A percentile compares a stretch with the other conserved stretches of the same genome.
Evolutionary conservation across 2,113 vertebrate species (phyloP).

Genomic region (Periophthalmodon schlosseri): DNA sequence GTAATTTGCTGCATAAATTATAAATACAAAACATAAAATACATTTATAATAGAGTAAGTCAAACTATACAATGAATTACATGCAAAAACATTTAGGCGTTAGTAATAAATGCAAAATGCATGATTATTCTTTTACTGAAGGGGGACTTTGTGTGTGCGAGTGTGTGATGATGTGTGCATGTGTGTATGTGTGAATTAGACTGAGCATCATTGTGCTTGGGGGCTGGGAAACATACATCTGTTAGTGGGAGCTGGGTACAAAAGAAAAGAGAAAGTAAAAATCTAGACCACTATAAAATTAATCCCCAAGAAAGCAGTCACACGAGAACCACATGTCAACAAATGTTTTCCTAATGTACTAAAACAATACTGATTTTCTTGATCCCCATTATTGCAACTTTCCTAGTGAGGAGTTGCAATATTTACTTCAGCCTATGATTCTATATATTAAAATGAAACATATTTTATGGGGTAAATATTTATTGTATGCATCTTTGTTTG

Average conservation of each 20-base stretch:
- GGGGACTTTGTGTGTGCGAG: slow-evolving; percentile 22
- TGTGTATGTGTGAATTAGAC: slow-evolving; percentile 60
- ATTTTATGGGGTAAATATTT: not conserved
- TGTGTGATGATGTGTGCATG: slow-evolving; percentile 36
- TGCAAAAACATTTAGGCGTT: not conserved
- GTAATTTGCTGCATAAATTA: slow-evolving; percentile 89
- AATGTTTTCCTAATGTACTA: slow-evolving; percentile 55
- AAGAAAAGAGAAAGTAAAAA: slow-evolving; percentile 47
- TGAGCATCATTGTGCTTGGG: slow-evolving; percentile 72
- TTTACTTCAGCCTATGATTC: not conserved
- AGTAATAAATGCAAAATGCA: slow-evolving; percentile 12
- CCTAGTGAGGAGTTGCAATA: not conserved
- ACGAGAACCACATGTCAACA: slow-evolving; percentile 27
- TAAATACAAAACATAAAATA: not conserved
- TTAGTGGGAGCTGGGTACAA: slow-evolving; percentile 59
- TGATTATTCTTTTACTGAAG: slow-evolving; percentile 46
- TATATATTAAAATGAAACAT: not conserved
- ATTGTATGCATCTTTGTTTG: not conserved
- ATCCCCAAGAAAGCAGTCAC: slow-evolving; percentile 30
- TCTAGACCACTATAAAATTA: slow-evolving; percentile 46
- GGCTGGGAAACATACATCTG: slow-evolving; percentile 71
- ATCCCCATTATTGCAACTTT: not conserved
- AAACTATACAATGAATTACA: not conserved
- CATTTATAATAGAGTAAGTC: not conserved
- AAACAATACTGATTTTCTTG: slow-evolving; percentile 34